Evolutionary conservation across 2,888 invertebrate genomes (phyloP), one percentile per base, ranked within the genome.

Genomic region (Cephonodes hylas): DNA sequence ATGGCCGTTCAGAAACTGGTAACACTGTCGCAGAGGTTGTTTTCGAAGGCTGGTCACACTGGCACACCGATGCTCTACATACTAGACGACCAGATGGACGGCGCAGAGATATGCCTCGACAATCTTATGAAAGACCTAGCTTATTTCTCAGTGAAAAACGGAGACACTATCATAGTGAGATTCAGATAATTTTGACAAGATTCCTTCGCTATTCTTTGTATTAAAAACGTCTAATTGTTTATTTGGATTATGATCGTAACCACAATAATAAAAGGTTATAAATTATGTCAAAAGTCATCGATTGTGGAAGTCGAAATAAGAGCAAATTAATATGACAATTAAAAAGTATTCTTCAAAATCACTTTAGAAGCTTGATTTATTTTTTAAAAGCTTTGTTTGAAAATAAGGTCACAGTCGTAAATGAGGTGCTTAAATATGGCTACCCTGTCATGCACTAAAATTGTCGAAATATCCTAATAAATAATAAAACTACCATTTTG

Each of bases 1-100:
- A 96, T 97, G 94, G 94, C 95, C 4, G 95, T 97, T 13, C 96
- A 97, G 82, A 97, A 97, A 83, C 89, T 98, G 67, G 95, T 95
- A 74, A 96, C 96, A 76, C 89, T 98, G 69, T 94, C 96, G 1
- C 96, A 96, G 79, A 95, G 96, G 83, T 88, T 97, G 70, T 96
- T 96, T 79, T 93, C 94, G 0, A 89, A 84, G 66, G 63, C 67
- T 66, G 86, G 84, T 68, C 74, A 85, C 73, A 79, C 70, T 38
- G 88, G 88, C 4, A 77, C 76, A 34, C 93, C 93, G 0, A 84
- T 71, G 0, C 74, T 94, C 18, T 86, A 87, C 64, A 91, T 95
- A 64, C 74, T 94, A 1, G 94, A 95, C 72, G 92, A 92, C 10
- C 87, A 93, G 69, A 91, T 93, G 84, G 83, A 94, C 4, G 94